Evolutionary conservation across 2,888 invertebrate genomes (phyloP), one percentile per base, ranked within the genome.

Genomic region (Esperia sulphurella): DNA sequence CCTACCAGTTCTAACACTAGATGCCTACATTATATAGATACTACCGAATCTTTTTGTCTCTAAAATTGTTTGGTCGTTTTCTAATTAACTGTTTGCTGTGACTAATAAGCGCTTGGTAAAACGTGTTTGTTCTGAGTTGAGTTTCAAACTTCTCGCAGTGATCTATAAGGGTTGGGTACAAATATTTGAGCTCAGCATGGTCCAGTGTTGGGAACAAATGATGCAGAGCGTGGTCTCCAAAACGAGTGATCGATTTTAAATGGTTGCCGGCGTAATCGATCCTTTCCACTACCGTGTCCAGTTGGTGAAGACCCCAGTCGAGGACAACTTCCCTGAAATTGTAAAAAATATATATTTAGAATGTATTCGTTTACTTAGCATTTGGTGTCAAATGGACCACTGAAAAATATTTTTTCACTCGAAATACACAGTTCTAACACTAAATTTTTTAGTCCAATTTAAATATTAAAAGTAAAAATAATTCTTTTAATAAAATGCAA

Each of bases 181-280:
- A 81, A 44, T 92, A 90, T 8, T 91, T 91, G 10, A 96, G 75
- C 49, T 93, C 91, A 0, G 92, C 93, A 63, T 96, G 96, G 71
- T 96, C 96, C 31, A 96, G 63, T 0, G 95, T 94, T 0, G 96
- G 96, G 61, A 96, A 94, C 14, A 96, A 82, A 76, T 96, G 96
- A 73, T 96, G 96, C 1, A 96, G 80, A 0, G 91, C 90, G 68
- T 96, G 96, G 51, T 94, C 93, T 0, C 96, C 96, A 63, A 95
- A 96, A 52, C 93, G 91, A 0, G 94, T 94, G 46, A 96, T 72
- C 0, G 92, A 91, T 53, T 94, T 79, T 68, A 94, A 93, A 53
- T 92, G 91, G 39, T 92, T 69, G 10, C 92, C 92, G 8, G 92
- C 92, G 51, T 93, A 86, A 54, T 95, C 93, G 14, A 91, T 83